Conservation (phyloP, 2,113 vertebrate species). For the Tricholaema leucomelas region DNA sequence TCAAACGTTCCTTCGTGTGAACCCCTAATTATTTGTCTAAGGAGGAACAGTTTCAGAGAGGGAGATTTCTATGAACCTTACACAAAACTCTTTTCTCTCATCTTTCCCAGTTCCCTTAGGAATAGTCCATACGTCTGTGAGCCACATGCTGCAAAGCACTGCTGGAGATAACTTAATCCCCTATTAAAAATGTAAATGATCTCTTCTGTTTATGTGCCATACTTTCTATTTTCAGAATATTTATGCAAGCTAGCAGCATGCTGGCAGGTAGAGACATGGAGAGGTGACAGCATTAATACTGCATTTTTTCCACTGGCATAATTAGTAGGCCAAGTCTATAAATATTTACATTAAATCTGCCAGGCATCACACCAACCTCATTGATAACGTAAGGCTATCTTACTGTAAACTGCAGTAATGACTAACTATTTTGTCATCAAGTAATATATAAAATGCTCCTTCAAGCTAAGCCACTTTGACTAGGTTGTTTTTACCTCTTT, state of each 20-base stretch:
- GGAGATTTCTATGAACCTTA: not conserved
- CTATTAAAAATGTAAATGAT: slow-evolving; percentile 57
- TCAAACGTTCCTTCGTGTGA: not conserved
- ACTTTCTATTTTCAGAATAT: slow-evolving; percentile 48
- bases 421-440: slow-evolving; percentile 66
- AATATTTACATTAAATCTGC: slow-evolving; percentile 69
- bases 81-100: not conserved
- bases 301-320: slow-evolving; percentile 51
- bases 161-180: slow-evolving; percentile 35
- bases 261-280: slow-evolving; percentile 33
- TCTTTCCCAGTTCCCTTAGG: slow-evolving; percentile 1
- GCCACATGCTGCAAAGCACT: not conserved
- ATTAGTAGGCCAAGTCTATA: slow-evolving; percentile 69
- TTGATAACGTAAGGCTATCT: slow-evolving; percentile 54
- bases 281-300: slow-evolving; percentile 26
- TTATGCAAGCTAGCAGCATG: slow-evolving; percentile 37
- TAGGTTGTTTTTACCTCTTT: slow-evolving; percentile 56
- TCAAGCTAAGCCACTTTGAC: slow-evolving; percentile 53
- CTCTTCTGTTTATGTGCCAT: slow-evolving; percentile 35
- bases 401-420: slow-evolving; percentile 49
- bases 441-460: slow-evolving; percentile 52
- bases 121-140: not conserved
- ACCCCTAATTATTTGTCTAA: not conserved
- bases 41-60: not conserved
- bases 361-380: slow-evolving; percentile 46